Evolutionary conservation across 2,888 invertebrate genomes (phyloP), one percentile per base, ranked within the genome.

Genomic region (Minunthozetes semirufus): DNA sequence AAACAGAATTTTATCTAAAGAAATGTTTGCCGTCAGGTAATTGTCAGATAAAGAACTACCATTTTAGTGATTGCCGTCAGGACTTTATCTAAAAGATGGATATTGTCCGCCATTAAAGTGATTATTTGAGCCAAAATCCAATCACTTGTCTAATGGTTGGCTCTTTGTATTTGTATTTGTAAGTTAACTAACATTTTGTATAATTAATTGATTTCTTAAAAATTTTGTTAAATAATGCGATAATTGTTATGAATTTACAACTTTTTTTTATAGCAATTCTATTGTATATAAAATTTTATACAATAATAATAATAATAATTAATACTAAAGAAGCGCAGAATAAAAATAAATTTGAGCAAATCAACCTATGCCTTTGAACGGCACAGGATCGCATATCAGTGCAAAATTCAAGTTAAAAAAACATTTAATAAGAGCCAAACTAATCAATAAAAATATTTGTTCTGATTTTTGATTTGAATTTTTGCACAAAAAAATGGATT

Each of bases 1-100:
- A 25, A 68, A 38, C 15, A 15, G 25, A 68, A 22, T 46, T 1
- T 46, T 42, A 68, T n/a, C 42, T 4, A 68, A 68, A 22, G 42
- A 68, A 42, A 2, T 68, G 46, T 68, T 68, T 68, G 68, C 68
- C 25, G 42, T 68, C 68, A 68, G 68, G 22, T 68, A 22, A 59
- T 59, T 25, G 59, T 3, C 11, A 59, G 4, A 22, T 11, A 22
- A 3, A 19, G 59, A 19, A 11, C 17, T 3, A 33, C 4, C 8
- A 33, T 33, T 5, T 33, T 33, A 5, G 8, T 3, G 33, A 33
- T 8, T 8, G 33, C 33, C 33, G 8, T 33, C 3, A 33, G 33
- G 33, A 8, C n/a, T n/a, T 33, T 33, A 33, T 33, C 4, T 33
- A 8, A 33, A 33, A 33, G n/a, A n/a, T n/a, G n/a, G n/a, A n/a